phyloP scores from a whole-genome alignment of 2,888 invertebrate species.

The Ennomos quercinarius region DNA sequence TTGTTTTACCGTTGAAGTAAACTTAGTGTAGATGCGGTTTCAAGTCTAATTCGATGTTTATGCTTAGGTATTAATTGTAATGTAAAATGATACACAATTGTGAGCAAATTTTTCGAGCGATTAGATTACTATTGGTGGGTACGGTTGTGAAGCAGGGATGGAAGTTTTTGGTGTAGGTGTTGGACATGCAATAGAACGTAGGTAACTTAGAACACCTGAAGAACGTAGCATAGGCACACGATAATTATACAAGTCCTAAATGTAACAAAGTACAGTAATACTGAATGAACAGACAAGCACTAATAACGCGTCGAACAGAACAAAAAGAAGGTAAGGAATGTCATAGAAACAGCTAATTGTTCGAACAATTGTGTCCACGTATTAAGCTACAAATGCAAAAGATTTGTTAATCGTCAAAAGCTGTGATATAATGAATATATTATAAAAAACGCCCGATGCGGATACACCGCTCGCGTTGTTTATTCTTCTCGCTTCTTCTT shows the following conservation, averaged over 20 bases:
- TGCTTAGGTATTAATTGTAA: slow-evolving; percentile 69
- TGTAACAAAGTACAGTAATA: neutral
- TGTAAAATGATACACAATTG: slow-evolving; percentile 63
- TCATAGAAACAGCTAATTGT: slow-evolving; percentile 65
- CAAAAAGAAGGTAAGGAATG: slow-evolving; percentile 43
- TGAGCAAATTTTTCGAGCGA: slow-evolving; percentile 81
- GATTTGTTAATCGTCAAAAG: slow-evolving; percentile 85
- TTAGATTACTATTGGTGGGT: slow-evolving; percentile 47
- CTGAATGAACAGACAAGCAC: slow-evolving; percentile 23
- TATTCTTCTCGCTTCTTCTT: slow-evolving; percentile 63
- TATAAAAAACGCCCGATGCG: slow-evolving; percentile 67
- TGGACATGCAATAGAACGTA: slow-evolving; percentile 33
- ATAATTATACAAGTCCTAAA: slow-evolving; percentile 2
- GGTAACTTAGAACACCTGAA: neutral
- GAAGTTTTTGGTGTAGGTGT: slow-evolving; percentile 24
- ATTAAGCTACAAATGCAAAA: slow-evolving; percentile 83
- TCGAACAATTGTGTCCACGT: slow-evolving; percentile 80
- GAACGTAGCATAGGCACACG: neutral
- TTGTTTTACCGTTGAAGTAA: slow-evolving; percentile 63
- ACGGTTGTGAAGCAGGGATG: slow-evolving; percentile 28
- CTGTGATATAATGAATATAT: slow-evolving; percentile 82
- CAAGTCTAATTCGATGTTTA: slow-evolving; percentile 75
- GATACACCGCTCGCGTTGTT: slow-evolving; percentile 65
- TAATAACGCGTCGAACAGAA: slow-evolving; percentile 20
- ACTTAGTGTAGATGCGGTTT: slow-evolving; percentile 64